Base-by-base conservation (phyloP, 2,888 invertebrate species). In the Tenthredo notha region DNA sequence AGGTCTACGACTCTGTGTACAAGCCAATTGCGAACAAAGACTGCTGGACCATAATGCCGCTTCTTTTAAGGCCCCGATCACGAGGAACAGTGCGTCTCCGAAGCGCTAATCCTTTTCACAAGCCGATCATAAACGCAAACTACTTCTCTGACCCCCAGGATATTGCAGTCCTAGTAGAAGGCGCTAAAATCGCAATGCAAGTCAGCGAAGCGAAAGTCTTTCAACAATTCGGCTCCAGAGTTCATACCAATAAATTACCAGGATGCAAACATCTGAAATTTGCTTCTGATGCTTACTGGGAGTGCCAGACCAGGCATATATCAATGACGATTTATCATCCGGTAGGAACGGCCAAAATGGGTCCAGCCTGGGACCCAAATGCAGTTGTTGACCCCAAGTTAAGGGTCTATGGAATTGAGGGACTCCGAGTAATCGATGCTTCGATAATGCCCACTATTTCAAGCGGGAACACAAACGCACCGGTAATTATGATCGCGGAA, bases 301-400 rank as follows among this genome's bases (percentile, higher is more conserved):
- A 97, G 93, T 98, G 98, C 92, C 97, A 97, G 92, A 97, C 97
- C 82, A 94, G 98, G 54, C 97, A 97, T 84, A 97, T 98, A 89
- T 96, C 98, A 4, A 97, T 98, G 97, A 98, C 98, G 3, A 97
- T 98, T 90, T 98, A 98, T 91, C 98, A 98, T 94, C 98, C 98
- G 0, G 96, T 97, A 70, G 98, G 98, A 9, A 98, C 98, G 0
- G 95, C 97, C 21, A 98, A 98, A 93, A 98, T 98, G 98, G 98
- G 98, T 9, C 97, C 97, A 0, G 94, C 95, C 1, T 96, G 95
- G 94, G 98, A 98, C 91, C 94, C 94, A 0, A 95, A 95, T 21
- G 97, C 98, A 0, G 98, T 98, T 0, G 98, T 98, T 0, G 98
- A 98, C 94, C 96, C 97, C 0, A 94, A 96, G 86, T 93, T 98